Percentiles rank a stretch among this genome's conserved stretches.
Evolutionary conservation across 2,888 invertebrate species (phyloP).

Genomic region (Leptodirus hochenwartii): DNA sequence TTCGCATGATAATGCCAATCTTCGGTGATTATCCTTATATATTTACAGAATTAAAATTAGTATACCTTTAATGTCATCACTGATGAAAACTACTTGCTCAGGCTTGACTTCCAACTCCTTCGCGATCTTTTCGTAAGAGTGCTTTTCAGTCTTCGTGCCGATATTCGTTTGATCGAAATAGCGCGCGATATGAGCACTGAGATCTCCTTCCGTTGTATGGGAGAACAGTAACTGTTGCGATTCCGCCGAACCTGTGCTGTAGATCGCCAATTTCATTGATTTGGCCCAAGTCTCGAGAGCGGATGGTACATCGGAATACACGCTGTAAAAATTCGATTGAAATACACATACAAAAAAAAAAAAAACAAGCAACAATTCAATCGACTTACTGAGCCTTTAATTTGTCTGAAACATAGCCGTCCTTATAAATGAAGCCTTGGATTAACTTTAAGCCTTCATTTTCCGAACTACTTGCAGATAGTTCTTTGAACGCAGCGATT

Average conservation of each 20-base stretch:
- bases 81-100: slow-evolving; percentile 64
- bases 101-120: slow-evolving; percentile 42
- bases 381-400: slow-evolving; percentile 77
- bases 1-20: not conserved
- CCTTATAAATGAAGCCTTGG: slow-evolving; percentile 82
- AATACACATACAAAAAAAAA: not conserved
- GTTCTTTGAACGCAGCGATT: slow-evolving; percentile 54
- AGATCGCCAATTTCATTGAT: slow-evolving; percentile 54
- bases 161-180: slow-evolving; percentile 74
- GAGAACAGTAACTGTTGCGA: slow-evolving; percentile 79
- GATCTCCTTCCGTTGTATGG: slow-evolving; percentile 57
- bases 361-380: slow-evolving; percentile 5
- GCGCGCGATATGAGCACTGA: slow-evolving; percentile 50
- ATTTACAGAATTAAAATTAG: too few relatives aligned
- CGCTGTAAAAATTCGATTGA: slow-evolving; percentile 34
- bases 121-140: slow-evolving; percentile 64
- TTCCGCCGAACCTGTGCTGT: slow-evolving; percentile 81
- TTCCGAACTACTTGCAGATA: slow-evolving; percentile 69
- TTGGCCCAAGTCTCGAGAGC: slow-evolving; percentile 56
- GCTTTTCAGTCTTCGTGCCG: slow-evolving; percentile 59
- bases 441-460: slow-evolving; percentile 63
- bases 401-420: slow-evolving; percentile 60
- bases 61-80: slow-evolving; percentile 70
- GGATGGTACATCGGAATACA: slow-evolving; percentile 69
- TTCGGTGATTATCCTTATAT: too few relatives aligned